Conservation (phyloP, 64 coral and sea anemone species). For the Exaiptasia diaphana region DNA sequence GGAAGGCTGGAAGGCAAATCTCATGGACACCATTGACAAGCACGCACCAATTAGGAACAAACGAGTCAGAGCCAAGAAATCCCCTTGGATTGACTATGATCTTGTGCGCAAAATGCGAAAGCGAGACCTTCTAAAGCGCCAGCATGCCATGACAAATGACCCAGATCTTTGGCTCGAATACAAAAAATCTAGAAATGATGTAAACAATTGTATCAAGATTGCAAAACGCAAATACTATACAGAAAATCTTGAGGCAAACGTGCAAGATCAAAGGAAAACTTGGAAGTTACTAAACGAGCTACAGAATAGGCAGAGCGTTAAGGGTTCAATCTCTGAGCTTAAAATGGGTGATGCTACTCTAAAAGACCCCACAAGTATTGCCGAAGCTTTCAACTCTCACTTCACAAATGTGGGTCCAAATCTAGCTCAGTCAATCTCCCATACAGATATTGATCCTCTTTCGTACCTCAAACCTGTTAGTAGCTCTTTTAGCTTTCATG, state of each 20-base stretch:
- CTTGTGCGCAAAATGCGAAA: constrained; percentile 1
- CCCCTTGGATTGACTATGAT: constrained; percentile 31
- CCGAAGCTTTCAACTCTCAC: constrained; percentile 37
- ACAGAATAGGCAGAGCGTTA: not conserved
- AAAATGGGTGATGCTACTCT: constrained; percentile 21
- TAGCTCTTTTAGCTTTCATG: not conserved
- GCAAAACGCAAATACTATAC: constrained; percentile 44
- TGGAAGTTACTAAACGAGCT: constrained; percentile 54
- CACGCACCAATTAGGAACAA: constrained; percentile 24
- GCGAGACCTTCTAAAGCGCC: constrained; percentile 8
- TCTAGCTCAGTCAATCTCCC: constrained; percentile 4
- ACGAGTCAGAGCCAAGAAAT: constrained; percentile 25
- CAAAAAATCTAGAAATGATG: constrained; percentile 34
- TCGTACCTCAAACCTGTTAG: constrained; percentile 13
- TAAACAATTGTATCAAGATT: constrained; percentile 36
- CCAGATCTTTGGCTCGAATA: constrained; percentile 6
- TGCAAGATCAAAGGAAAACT: constrained; percentile 17
- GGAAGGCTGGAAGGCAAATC: constrained; percentile 20
- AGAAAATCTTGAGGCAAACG: constrained; percentile 5
- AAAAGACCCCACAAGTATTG: no score
- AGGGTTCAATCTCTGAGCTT: constrained; percentile 22
- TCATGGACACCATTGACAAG: constrained; percentile 29
- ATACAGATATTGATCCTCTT: not conserved
- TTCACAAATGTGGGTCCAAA: constrained; percentile 25
- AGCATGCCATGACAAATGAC: constrained; percentile 27